These are phyloP conservation scores for Griposia aprilina DNA, from an alignment of 2,888 invertebrate genomes.

Conservation along the genomic window DNA sequence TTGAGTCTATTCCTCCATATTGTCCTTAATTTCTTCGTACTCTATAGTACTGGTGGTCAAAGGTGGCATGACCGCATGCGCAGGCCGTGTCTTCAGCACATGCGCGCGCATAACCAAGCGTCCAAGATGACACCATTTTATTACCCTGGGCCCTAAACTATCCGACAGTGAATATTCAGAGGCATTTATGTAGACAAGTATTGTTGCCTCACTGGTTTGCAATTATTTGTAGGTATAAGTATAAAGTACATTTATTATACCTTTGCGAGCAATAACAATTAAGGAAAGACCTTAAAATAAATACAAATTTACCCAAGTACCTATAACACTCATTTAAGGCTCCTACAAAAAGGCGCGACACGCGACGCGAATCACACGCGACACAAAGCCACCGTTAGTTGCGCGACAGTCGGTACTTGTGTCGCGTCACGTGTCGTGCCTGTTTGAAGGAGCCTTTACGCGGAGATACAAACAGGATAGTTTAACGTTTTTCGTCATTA, in stretches of 20 bases:
- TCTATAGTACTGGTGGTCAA: background rate
- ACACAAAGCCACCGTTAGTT: too few species aligned
- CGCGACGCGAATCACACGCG: too few species aligned
- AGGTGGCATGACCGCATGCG: background rate
- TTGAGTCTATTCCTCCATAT: too few species aligned
- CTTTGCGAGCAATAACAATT: background rate
- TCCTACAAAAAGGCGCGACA: too few species aligned
- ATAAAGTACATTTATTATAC: background rate
- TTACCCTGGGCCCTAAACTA: background rate
- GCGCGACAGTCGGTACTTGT: too few species aligned
- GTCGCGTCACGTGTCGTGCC: too few species aligned
- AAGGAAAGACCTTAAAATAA: background rate
- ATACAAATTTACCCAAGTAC: too few species aligned
- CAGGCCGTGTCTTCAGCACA: background rate
- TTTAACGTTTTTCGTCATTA: background rate
- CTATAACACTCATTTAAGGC: too few species aligned
- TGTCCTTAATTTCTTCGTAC: background rate
- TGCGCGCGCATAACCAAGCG: background rate
- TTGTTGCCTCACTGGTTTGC: too few species aligned
- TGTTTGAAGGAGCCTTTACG: too few species aligned
- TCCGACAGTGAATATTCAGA: constrained; percentile 1
- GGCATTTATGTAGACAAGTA: background rate
- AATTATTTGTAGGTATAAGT: background rate
- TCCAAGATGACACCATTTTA: constrained; percentile 2
- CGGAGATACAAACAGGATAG: background rate